Evolutionary conservation across 2,888 invertebrate species (phyloP), one percentile per base, ranked within the genome.

Genomic region (Conistra vaccinii): DNA sequence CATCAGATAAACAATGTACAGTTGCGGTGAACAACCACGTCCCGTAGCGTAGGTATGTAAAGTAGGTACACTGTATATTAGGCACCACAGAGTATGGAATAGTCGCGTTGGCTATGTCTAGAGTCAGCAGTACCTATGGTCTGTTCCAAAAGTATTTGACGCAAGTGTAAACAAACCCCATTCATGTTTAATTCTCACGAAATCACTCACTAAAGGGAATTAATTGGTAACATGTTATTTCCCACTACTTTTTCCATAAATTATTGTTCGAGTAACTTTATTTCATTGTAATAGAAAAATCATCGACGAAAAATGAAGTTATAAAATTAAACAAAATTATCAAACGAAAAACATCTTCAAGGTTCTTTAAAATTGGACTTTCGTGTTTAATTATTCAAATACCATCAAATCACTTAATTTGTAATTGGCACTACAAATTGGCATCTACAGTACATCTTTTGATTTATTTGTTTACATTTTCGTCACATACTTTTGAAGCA

Each of bases 21-120:
- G 17, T 26, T 79, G 80, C 32, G 78, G 78, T 73, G 39, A 48
- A 26, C 23, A 39, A 68, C 80, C 67, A 65, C 78, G n/a, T 7
- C 53, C 42, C 4, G 26, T 42, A 14, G 42, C 26, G 35, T 26
- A 39, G 35, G 48, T 26, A 39, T 35, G 48, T 51, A 42, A 29
- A 57, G 26, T 48, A 23, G 26, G 23, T 14, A 58, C 2, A 53
- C 5, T 2, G 51, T 32, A 39, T 45, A 69, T 12, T 60, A 23
- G 23, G 12, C 17, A 35, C 32, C 51, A 66, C 6, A 66, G 66
- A 66, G n/a, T 6, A 51, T 6, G 20, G 51, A 66, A 51, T 10
- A n/a, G 32, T 35, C n/a, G 10, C 10, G 3, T 17, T 1, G 32
- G 14, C 17, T 17, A 5, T 10, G 17, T 32, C 9, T 32, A 65